These are phyloP conservation scores for Erpetoichthys calabaricus DNA, from an alignment of 2,797 vertebrate species.

Conservation along the genomic window DNA sequence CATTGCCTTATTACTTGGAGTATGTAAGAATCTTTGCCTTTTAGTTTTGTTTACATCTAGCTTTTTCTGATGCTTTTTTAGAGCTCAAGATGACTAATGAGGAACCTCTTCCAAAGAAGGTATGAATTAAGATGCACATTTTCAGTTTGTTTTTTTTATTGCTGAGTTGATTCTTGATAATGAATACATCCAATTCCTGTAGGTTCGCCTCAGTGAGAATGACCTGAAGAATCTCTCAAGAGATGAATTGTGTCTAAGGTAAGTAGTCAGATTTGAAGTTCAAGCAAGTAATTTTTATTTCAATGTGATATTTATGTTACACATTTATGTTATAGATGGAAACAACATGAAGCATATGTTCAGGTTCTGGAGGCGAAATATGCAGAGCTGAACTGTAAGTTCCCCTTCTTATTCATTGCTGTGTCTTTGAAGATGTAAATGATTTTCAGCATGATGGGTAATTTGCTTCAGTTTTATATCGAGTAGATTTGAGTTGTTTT, in stretches of 20 bases:
- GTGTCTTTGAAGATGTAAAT: neutral
- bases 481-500: too few species aligned
- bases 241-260: conserved; percentile 91
- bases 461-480: too few species aligned
- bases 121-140: conserved; percentile 29
- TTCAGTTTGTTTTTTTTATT: neutral
- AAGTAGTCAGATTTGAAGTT: conserved; percentile 16
- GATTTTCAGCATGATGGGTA: too few species aligned
- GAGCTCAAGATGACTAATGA: conserved; percentile 93
- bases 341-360: conserved; percentile 90
- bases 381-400: conserved; percentile 95
- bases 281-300: neutral
- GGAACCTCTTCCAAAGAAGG: conserved; percentile 98
- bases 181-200: conserved; percentile 11
- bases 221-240: conserved; percentile 94
- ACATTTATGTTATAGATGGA: conserved; percentile 67
- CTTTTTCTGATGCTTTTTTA: conserved; percentile 25
- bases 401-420: neutral
- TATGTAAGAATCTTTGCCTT: neutral
- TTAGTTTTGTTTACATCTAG: neutral
- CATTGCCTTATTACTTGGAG: too few species aligned
- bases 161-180: conserved; percentile 6
- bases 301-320: neutral
- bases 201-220: conserved; percentile 96
- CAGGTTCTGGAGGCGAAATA: conserved; percentile 95